These are phyloP conservation scores for Steatocranus sp. DNA, from an alignment of 2,797 vertebrate genomes.

Conservation along the genomic window DNA sequence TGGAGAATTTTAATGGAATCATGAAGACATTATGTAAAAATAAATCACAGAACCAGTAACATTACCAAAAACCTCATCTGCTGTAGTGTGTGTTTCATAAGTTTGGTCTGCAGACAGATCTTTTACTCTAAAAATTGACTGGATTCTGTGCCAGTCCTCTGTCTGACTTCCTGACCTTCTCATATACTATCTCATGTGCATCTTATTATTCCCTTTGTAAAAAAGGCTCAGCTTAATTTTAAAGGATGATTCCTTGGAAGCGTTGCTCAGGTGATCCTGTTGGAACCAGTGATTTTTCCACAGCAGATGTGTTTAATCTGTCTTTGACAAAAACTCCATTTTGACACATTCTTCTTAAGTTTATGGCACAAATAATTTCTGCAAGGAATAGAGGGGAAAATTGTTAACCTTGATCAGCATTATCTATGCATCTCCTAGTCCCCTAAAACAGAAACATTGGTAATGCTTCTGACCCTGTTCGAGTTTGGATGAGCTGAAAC, in stretches of 20 bases:
- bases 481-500: background rate
- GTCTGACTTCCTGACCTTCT: background rate
- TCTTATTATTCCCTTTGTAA: background rate
- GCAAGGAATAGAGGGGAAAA: background rate
- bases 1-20: background rate
- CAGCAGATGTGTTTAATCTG: background rate
- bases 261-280: background rate
- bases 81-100: background rate
- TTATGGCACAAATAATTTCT: background rate
- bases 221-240: background rate
- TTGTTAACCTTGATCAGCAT: background rate
- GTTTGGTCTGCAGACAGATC: background rate
- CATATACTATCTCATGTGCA: background rate
- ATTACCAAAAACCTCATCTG: background rate
- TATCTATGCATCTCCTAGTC: background rate
- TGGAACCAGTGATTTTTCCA: background rate
- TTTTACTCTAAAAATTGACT: background rate
- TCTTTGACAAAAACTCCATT: background rate
- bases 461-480: background rate
- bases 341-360: background rate
- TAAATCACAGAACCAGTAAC: background rate
- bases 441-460: background rate
- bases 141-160: background rate
- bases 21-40: background rate
- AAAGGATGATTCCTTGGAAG: background rate